A percentile compares a stretch with the other conserved stretches of the same genome.
Evolutionary conservation across 2,888 invertebrate genomes (phyloP).

Genomic region (Prosapia bicincta): DNA sequence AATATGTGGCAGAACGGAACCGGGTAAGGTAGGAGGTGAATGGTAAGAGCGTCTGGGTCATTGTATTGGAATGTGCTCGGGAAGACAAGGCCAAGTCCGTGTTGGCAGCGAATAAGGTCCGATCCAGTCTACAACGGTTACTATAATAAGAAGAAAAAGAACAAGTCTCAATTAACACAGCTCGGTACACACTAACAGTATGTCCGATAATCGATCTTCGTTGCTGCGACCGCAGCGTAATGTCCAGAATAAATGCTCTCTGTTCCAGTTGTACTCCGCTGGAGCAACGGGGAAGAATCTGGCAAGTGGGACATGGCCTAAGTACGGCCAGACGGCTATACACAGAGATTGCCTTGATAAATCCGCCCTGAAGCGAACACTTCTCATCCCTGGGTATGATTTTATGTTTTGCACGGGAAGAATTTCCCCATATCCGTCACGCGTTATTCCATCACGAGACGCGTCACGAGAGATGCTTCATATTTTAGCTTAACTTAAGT

Average conservation of each 20-base stretch:
- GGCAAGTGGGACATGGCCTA: no score
- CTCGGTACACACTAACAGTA: background rate
- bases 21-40: background rate
- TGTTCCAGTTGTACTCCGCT: background rate
- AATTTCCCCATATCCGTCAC: no score
- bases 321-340: no score
- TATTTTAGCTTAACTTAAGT: no score
- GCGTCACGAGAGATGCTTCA: no score
- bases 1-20: background rate
- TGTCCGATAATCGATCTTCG: background rate
- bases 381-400: no score
- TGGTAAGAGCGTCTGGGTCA: background rate
- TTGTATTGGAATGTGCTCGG: background rate
- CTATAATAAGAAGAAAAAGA: background rate
- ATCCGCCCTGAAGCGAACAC: no score
- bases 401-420: no score
- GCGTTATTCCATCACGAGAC: no score
- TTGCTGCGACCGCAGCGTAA: background rate
- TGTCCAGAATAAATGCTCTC: background rate
- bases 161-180: conserved; percentile 2
- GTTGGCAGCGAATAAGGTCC: background rate
- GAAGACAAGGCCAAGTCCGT: background rate
- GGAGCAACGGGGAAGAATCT: no score
- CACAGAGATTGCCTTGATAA: no score
- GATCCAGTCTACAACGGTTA: background rate